These are phyloP conservation scores for Peucedramus taeniatus DNA, from an alignment of 2,113 vertebrate species.

Conservation along the genomic window DNA sequence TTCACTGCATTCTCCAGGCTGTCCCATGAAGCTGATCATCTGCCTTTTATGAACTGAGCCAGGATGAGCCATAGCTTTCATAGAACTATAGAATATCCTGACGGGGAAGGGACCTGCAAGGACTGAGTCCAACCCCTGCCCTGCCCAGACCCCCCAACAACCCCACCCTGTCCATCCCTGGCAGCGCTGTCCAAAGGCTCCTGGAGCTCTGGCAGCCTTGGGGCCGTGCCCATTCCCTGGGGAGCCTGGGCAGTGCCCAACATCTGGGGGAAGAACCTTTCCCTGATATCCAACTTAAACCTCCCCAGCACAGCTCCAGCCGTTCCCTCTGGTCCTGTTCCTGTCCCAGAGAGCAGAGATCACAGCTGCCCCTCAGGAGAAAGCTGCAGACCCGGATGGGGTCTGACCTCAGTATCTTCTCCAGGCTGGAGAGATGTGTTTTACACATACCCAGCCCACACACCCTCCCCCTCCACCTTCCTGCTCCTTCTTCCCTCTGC, in stretches of 20 bases:
- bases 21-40: neutral
- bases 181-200: rapidly evolving
- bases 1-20: neutral
- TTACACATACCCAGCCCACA: rapidly evolving
- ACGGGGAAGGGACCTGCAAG: neutral
- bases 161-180: neutral
- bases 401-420: neutral
- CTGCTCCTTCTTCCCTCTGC: neutral
- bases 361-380: rapidly evolving
- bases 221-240: neutral
- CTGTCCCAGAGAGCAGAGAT: neutral
- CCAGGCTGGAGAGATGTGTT: neutral
- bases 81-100: neutral
- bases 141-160: neutral
- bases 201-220: neutral
- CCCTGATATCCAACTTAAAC: rapidly evolving
- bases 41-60: rapidly evolving
- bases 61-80: rapidly evolving
- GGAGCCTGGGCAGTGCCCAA: neutral
- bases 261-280: neutral
- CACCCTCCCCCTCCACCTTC: rapidly evolving
- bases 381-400: rapidly evolving
- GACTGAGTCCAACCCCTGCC: rapidly evolving
- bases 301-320: neutral
- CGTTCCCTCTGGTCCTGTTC: neutral